Conservation (phyloP, 2,113 vertebrate genomes). For the Etia nguti region DNA sequence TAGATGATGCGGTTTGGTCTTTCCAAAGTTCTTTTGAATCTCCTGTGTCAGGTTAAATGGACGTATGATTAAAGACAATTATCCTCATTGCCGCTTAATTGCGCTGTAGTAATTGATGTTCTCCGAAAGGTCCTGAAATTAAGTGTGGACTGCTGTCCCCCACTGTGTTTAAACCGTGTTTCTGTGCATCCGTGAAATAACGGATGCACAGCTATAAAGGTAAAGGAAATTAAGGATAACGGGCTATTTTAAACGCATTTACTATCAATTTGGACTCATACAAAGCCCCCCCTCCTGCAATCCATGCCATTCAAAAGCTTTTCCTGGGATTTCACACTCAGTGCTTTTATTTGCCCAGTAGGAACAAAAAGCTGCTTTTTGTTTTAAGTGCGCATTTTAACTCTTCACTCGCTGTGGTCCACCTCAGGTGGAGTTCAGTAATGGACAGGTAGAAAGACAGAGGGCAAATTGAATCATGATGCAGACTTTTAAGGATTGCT, state of each 20-base stretch:
- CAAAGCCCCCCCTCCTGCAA: neutral
- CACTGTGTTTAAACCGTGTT: neutral
- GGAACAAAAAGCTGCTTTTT: neutral
- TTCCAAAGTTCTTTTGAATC: neutral
- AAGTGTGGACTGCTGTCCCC: neutral
- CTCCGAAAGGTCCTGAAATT: neutral
- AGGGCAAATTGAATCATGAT: neutral
- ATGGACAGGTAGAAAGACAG: constrained; percentile 2
- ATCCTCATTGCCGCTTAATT: neutral
- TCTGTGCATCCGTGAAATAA: neutral
- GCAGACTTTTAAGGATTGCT: neutral
- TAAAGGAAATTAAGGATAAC: neutral
- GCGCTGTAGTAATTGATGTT: neutral
- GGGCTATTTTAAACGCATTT: neutral
- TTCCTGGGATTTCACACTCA: neutral
- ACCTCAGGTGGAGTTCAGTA: neutral
- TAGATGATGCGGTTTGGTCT: neutral
- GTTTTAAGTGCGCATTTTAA: constrained; percentile 4
- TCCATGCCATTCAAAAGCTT: neutral
- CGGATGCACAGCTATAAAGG: neutral
- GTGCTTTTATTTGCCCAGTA: neutral
- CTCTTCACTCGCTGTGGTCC: neutral
- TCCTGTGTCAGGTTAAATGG: neutral
- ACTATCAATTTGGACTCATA: neutral
- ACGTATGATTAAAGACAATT: neutral